Evolutionary conservation across 2,113 vertebrate genomes (phyloP).

Genomic region (Lichenostomus cassidix): DNA sequence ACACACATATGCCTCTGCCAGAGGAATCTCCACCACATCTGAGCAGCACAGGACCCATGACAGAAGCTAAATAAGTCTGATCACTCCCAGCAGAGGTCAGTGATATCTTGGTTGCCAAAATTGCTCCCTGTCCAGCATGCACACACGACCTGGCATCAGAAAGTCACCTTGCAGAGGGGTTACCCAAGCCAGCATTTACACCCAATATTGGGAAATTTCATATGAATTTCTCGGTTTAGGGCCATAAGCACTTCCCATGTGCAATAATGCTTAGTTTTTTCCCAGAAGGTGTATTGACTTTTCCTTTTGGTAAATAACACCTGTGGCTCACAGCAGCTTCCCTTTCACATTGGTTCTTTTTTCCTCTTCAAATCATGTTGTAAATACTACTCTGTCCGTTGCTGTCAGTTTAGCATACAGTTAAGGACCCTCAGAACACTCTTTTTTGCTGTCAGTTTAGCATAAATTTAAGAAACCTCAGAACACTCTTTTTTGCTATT

Average conservation of each 20-base stretch:
- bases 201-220: not conserved
- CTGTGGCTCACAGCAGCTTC: not conserved
- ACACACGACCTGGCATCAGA: accelerated
- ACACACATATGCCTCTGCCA: accelerated
- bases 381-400: not conserved
- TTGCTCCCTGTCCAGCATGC: not conserved
- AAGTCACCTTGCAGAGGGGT: accelerated
- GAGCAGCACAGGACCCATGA: not conserved
- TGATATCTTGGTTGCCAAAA: slow-evolving; percentile 4
- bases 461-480: not conserved
- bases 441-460: not conserved
- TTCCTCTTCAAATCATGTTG: not conserved
- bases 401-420: not conserved
- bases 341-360: not conserved
- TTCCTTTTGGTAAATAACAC: not conserved
- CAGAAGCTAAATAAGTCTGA: not conserved
- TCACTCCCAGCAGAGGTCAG: slow-evolving; percentile 41
- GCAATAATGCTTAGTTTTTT: not conserved
- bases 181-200: not conserved
- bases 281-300: not conserved
- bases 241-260: not conserved
- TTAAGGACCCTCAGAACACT: not conserved
- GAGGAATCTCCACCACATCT: not conserved
- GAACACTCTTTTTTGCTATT: not conserved
- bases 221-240: not conserved